Percentiles rank a stretch among this genome's conserved stretches.
phyloP scores from a whole-genome alignment of 2,113 vertebrate species.

The Percina caprodes region DNA sequence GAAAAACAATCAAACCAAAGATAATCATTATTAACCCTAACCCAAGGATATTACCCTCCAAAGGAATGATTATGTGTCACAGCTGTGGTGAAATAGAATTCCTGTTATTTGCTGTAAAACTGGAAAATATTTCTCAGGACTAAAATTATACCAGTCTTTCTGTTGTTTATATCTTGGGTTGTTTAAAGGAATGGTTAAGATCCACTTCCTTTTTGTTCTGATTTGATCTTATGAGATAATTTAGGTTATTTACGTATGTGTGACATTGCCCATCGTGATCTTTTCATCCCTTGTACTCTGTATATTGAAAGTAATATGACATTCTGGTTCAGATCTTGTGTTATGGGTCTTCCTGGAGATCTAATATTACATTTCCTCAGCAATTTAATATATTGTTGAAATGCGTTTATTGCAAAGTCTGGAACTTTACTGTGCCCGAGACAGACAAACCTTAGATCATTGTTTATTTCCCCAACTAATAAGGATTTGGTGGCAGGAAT shows the following conservation, averaged over 20 bases:
- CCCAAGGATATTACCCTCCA: slow-evolving; percentile 22
- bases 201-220: slow-evolving; percentile 16
- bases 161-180: slow-evolving; percentile 41
- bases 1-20: slow-evolving; percentile 69
- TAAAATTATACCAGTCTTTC: slow-evolving; percentile 17
- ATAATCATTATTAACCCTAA: slow-evolving; percentile 31
- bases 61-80: slow-evolving; percentile 39
- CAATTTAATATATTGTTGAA: background rate
- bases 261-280: slow-evolving; percentile 7
- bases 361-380: slow-evolving; percentile 28
- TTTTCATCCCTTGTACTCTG: slow-evolving; percentile 45
- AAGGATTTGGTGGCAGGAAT: background rate
- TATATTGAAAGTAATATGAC: slow-evolving; percentile 69
- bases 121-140: slow-evolving; percentile 73
- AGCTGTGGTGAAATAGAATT: slow-evolving; percentile 15
- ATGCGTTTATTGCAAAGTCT: slow-evolving; percentile 15
- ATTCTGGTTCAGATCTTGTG: slow-evolving; percentile 22
- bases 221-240: slow-evolving; percentile 23
- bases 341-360: slow-evolving; percentile 16
- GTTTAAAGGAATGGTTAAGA: slow-evolving; percentile 7
- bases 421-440: background rate
- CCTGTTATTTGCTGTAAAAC: slow-evolving; percentile 61
- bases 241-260: slow-evolving; percentile 20
- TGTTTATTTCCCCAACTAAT: slow-evolving; percentile 9
- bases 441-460: background rate